phyloP scores from a whole-genome alignment of 2,797 vertebrate genomes.

The Pelochelys cantorii region DNA sequence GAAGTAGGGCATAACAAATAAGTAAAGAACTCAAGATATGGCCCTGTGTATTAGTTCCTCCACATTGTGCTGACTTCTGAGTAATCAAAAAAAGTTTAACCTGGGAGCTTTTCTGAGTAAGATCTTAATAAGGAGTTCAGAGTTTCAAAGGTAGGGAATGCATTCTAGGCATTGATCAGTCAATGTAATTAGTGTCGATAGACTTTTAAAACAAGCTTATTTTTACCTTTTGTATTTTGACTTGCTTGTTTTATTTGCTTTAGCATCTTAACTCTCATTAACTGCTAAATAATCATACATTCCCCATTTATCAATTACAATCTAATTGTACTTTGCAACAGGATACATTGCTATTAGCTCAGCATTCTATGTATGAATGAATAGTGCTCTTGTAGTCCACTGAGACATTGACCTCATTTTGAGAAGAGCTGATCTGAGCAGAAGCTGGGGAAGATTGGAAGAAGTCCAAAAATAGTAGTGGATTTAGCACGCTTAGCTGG shows the following conservation, averaged over 20 bases:
- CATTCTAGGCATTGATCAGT: neutral
- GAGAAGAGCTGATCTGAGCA: neutral
- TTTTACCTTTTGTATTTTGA: neutral
- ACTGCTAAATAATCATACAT: neutral
- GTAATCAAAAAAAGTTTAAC: neutral
- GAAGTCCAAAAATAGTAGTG: neutral
- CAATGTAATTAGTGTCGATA: neutral
- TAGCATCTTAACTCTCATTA: neutral
- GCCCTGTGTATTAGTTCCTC: neutral
- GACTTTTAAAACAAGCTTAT: neutral
- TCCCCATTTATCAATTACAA: neutral
- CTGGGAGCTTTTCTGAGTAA: neutral
- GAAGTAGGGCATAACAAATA: neutral
- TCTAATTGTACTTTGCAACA: neutral
- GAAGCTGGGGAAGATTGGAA: neutral
- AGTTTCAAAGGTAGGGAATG: neutral
- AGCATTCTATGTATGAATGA: neutral
- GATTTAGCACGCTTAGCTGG: neutral
- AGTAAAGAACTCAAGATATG: neutral
- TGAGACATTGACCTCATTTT: constrained; percentile 6
- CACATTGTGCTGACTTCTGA: neutral
- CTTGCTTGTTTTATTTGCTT: neutral
- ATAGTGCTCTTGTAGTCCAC: neutral
- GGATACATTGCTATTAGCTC: neutral
- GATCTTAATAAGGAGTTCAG: neutral